These are phyloP conservation scores for Adelphocoris suturalis DNA, from an alignment of 2,888 invertebrate genomes.

Conservation along the genomic window DNA sequence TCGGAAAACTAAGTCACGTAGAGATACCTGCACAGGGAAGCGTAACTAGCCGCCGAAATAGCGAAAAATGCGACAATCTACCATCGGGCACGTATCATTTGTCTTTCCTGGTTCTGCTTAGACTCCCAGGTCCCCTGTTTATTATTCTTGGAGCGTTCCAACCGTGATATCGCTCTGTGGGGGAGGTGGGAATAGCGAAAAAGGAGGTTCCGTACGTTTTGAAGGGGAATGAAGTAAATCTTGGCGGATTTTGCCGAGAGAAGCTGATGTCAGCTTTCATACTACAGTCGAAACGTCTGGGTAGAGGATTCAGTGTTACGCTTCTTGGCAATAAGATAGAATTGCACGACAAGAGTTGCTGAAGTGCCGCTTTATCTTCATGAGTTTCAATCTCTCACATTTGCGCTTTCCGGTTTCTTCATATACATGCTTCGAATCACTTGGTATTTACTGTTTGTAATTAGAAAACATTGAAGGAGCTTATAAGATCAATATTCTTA, in stretches of 20 bases:
- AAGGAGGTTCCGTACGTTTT: conserved; percentile 19
- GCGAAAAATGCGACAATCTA: conserved; percentile 42
- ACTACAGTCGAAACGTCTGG: too few relatives aligned
- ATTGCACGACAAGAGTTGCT: too few relatives aligned
- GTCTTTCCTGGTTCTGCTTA: conserved; percentile 10
- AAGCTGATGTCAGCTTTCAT: neutral
- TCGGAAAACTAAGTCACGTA: conserved; percentile 20
- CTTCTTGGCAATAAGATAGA: too few relatives aligned
- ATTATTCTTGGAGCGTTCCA: neutral
- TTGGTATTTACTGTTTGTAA: too few relatives aligned
- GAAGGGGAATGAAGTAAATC: neutral
- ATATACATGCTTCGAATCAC: too few relatives aligned
- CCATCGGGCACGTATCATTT: conserved; percentile 28
- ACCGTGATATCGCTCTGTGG: conserved; percentile 26
- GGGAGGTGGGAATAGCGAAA: conserved; percentile 20
- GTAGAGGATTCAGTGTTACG: too few relatives aligned
- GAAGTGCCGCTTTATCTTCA: too few relatives aligned
- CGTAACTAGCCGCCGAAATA: conserved; percentile 30
- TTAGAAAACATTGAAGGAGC: too few relatives aligned
- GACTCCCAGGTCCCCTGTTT: conserved; percentile 35
- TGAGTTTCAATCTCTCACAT: too few relatives aligned
- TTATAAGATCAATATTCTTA: too few relatives aligned
- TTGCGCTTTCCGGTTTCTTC: too few relatives aligned
- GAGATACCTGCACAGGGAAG: conserved; percentile 1
- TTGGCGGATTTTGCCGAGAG: neutral